Evolutionary conservation across 2,888 invertebrate genomes (phyloP).

Genomic region (Cryptus armator): DNA sequence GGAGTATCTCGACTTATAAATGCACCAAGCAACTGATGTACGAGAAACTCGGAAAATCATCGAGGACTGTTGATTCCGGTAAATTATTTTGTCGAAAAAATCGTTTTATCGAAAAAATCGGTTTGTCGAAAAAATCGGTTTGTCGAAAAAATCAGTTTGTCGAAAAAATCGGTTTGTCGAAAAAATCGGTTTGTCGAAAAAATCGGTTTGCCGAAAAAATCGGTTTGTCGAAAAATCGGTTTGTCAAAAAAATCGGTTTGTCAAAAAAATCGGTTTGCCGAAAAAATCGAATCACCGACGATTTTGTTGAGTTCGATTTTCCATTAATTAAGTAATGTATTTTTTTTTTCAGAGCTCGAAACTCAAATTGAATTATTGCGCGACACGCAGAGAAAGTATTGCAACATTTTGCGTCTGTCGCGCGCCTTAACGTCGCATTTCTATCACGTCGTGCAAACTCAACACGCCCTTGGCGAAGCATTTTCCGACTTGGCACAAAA

Average conservation of each 20-base stretch:
- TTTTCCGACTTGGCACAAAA: conserved; percentile 98
- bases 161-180: too few relatives aligned
- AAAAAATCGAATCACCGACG: too few relatives aligned
- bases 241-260: too few relatives aligned
- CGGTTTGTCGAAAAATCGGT: too few relatives aligned
- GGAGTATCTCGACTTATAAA: conserved; percentile 99
- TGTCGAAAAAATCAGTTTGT: too few relatives aligned
- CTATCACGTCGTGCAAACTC: conserved; percentile 93
- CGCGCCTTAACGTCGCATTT: conserved; percentile 95
- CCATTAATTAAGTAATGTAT: not conserved
- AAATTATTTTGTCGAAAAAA: conserved; percentile 41
- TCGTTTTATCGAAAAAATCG: conserved; percentile 7
- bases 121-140: too few relatives aligned
- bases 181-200: too few relatives aligned
- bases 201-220: too few relatives aligned
- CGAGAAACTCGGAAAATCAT: conserved; percentile 97
- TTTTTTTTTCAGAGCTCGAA: conserved; percentile 92
- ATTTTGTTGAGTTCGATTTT: too few relatives aligned
- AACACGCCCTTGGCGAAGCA: conserved; percentile 96
- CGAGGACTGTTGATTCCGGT: conserved; percentile 95
- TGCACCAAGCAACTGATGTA: conserved; percentile 98
- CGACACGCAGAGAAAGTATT: conserved; percentile 97
- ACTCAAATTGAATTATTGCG: conserved; percentile 96
- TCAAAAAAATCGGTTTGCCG: too few relatives aligned
- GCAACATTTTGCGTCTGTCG: conserved; percentile 94